Evolutionary conservation across 2,797 vertebrate species (phyloP).

Genomic region (Anguilla megastoma): DNA sequence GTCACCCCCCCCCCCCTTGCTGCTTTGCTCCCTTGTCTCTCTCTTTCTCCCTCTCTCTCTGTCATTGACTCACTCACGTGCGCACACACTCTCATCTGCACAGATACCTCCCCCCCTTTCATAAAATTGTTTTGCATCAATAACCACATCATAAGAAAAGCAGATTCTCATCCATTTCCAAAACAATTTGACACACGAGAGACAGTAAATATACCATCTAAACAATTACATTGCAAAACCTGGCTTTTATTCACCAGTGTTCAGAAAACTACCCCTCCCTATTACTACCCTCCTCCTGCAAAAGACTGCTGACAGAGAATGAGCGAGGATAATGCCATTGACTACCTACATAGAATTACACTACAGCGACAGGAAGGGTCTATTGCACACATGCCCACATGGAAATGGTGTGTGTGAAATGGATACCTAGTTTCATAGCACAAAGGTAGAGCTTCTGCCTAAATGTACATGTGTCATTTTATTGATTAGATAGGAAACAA

Average conservation of each 20-base stretch:
- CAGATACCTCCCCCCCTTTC: neutral
- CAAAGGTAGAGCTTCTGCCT: slow-evolving; percentile 11
- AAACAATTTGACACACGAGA: neutral
- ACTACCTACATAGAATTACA: neutral
- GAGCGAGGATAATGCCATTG: slow-evolving; percentile 5
- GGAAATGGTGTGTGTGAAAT: neutral
- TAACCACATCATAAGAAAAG: neutral
- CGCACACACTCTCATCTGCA: slow-evolving; percentile 6
- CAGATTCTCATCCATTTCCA: neutral
- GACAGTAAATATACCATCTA: neutral
- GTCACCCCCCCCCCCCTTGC: neutral
- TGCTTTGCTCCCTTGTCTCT: neutral
- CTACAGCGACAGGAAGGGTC: neutral
- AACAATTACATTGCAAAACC: slow-evolving; percentile 1
- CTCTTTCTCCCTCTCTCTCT: neutral
- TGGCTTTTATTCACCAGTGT: neutral
- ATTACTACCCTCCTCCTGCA: neutral
- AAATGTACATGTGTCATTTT: slow-evolving; percentile 60
- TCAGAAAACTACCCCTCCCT: slow-evolving; percentile 5
- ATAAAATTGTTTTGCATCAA: neutral
- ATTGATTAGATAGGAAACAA: slow-evolving; percentile 82
- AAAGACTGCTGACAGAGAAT: slow-evolving; percentile 1
- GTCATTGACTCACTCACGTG: neutral
- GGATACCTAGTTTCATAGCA: slow-evolving; percentile 13
- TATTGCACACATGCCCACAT: neutral